Conservation (phyloP, 1,140 invertebrate species). For the Agrilus planipennis region DNA sequence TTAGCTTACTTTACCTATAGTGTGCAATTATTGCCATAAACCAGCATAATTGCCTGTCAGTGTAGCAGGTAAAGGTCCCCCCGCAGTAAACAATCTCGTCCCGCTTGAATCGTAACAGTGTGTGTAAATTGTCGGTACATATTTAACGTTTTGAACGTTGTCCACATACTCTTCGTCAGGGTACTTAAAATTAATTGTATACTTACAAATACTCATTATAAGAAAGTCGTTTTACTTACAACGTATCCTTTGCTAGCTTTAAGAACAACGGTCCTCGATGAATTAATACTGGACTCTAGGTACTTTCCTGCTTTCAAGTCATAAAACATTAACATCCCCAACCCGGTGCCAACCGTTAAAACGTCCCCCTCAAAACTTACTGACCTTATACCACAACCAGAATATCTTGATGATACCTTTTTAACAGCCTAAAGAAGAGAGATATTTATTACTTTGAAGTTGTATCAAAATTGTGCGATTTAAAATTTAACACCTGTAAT, state of each 20-base stretch:
- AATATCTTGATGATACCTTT: constrained; percentile 61
- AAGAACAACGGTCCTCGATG: constrained; percentile 74
- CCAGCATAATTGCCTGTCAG: constrained; percentile 74
- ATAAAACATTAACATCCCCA: constrained; percentile 87
- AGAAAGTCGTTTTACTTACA: constrained; percentile 42
- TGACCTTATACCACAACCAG: constrained; percentile 77
- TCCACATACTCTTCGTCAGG: constrained; percentile 71
- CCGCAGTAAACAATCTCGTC: constrained; percentile 84
- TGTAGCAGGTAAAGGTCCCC: constrained; percentile 82
- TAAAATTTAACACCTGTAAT: constrained; percentile 46
- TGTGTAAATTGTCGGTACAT: constrained; percentile 89
- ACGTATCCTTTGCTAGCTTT: constrained; percentile 84
- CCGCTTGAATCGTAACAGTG: constrained; percentile 90
- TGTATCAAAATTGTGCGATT: background rate
- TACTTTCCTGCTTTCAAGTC: constrained; percentile 85
- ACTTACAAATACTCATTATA: background rate
- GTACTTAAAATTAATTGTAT: constrained; percentile 43
- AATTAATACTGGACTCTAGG: constrained; percentile 79
- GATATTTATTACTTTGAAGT: background rate
- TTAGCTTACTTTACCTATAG: no score
- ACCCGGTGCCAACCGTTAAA: constrained; percentile 85
- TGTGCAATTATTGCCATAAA: constrained; percentile 53
- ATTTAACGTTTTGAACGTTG: constrained; percentile 71
- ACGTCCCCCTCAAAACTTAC: constrained; percentile 82
- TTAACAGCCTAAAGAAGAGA: constrained; percentile 38